A percentile compares a stretch with the other conserved stretches of the same genome.
Evolutionary conservation across 2,113 vertebrate species (phyloP).

Genomic region (Hystrix cristata): DNA sequence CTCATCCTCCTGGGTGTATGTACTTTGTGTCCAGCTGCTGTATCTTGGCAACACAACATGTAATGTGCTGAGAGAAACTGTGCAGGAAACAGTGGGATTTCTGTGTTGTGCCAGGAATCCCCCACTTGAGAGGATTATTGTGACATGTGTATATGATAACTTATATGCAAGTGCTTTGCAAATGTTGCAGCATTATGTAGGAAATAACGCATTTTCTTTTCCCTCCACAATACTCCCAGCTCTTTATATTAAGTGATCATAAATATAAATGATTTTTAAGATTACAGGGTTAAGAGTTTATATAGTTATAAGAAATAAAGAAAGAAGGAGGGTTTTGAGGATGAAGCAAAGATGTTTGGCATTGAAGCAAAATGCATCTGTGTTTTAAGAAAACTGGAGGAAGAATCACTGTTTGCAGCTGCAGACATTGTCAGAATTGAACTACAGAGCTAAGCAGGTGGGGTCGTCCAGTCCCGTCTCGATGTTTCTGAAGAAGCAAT

Average conservation of each 20-base stretch:
- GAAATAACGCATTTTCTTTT: neutral
- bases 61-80: neutral
- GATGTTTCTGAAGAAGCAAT: neutral
- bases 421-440: neutral
- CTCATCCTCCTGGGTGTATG: fast-evolving
- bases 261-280: neutral
- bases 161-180: neutral
- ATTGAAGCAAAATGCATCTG: neutral
- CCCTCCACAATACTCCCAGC: neutral
- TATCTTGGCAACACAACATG: neutral
- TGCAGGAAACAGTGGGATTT: neutral
- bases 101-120: neutral
- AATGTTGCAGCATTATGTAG: neutral
- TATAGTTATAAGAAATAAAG: neutral
- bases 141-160: neutral
- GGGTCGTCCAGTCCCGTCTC: neutral
- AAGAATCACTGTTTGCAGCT: neutral
- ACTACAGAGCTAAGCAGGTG: neutral
- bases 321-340: neutral
- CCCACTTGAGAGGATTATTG: neutral
- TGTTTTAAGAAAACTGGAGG: neutral
- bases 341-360: neutral
- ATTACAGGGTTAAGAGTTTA: neutral
- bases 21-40: neutral
- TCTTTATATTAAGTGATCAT: constrained; percentile 4